Base-by-base conservation (phyloP, 2,113 vertebrate species). In the Oceanodroma tethys region DNA sequence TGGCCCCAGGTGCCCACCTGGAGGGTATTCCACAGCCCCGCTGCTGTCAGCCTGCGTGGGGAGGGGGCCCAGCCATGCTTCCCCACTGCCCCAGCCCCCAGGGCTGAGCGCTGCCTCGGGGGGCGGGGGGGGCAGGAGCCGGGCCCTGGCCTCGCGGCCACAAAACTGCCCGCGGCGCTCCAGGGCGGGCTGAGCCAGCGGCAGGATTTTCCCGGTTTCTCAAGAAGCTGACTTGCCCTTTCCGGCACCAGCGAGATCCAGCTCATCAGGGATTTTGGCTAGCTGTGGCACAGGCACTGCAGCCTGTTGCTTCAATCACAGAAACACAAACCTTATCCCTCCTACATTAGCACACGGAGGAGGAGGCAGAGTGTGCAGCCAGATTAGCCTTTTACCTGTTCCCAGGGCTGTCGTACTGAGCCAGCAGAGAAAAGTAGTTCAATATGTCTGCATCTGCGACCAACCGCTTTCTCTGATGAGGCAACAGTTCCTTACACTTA, bases 101-200 rank as follows among this genome's bases (percentile, higher is more conserved):
- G 45, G 43, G 30, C 75, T 1, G 1, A 71, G 55, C 34, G 66
- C 7, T 45, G 3, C 32, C 34, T 38, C 0, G 1, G 3, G 0
- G 50, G 55, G 9, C 1, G 3, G 0, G 50, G 55, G 9, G 2
- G 4, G 6, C 38, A 21, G 59, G 43, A 58, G 38, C 19, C 4
- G 2, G n/a, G 17, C 45, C 43, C 23, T 10, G 16, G 48, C 26
- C 27, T 50, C 4, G 4, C 0, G 0, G 29, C 23, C 43, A 29
- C 63, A 25, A 12, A 58, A 7, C 6, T 2, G 8, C 4, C 22
- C 4, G 1, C 1, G 0, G 18, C 8, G 25, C 63, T 80, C 20
- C 72, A 3, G 7, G 0, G 7, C 10, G 29, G n/a, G 15, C 60
- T 22, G 52, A 45, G 29, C 3, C 29, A 32, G 56, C 30, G 26